These are phyloP conservation scores for Coreoperca whiteheadi DNA, from an alignment of 2,113 vertebrate species.

Conservation along the genomic window DNA sequence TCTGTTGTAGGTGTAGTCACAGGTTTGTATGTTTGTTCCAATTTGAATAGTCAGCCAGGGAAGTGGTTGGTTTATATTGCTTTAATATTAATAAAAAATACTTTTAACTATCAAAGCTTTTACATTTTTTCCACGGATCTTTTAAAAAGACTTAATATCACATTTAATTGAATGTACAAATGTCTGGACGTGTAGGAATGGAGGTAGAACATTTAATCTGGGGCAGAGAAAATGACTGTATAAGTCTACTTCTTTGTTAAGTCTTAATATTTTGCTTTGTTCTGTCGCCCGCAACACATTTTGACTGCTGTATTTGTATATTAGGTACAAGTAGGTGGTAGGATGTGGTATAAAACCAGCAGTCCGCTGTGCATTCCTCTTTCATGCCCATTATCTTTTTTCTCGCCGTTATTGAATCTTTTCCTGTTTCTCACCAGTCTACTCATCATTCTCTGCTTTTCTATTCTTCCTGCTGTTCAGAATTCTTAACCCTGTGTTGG, in stretches of 20 bases:
- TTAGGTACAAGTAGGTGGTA: neutral
- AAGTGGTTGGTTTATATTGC: neutral
- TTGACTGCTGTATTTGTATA: neutral
- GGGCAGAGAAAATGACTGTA: neutral
- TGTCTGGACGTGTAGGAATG: neutral
- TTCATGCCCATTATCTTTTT: neutral
- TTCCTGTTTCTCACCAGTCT: neutral
- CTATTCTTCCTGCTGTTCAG: neutral
- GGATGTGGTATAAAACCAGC: neutral
- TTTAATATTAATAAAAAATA: neutral
- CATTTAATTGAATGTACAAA: neutral
- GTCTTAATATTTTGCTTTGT: neutral
- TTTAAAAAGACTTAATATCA: neutral
- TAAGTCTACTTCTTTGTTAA: too few species aligned
- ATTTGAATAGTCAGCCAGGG: neutral
- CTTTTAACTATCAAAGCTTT: neutral
- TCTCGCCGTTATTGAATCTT: neutral
- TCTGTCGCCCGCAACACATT: neutral
- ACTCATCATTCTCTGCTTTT: neutral
- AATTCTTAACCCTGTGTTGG: neutral
- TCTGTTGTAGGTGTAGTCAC: neutral
- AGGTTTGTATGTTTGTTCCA: neutral
- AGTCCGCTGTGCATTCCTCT: neutral
- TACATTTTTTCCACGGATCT: neutral
- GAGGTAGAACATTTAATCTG: neutral